These are phyloP conservation scores for Mustelus asterias DNA, from an alignment of 2,113 vertebrate species.

Conservation along the genomic window DNA sequence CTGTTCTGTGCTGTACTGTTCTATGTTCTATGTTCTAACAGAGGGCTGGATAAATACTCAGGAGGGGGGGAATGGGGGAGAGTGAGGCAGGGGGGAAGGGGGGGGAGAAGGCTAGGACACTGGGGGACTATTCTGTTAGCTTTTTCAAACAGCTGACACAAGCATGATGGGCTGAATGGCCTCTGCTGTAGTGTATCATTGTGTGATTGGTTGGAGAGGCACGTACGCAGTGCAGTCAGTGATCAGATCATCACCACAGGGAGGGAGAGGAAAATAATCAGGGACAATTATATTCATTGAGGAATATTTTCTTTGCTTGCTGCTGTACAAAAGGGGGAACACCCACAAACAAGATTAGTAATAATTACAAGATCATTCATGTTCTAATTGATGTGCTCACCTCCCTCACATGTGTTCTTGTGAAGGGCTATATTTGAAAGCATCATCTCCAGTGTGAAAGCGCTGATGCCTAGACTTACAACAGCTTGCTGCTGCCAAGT, in stretches of 20 bases:
- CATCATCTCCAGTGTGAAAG: neutral
- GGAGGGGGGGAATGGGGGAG: no score
- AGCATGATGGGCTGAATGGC: neutral
- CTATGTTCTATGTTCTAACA: no score
- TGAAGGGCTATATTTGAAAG: neutral
- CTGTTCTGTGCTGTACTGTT: no score
- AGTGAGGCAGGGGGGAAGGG: no score
- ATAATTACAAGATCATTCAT: neutral
- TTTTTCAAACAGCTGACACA: neutral
- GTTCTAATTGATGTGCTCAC: neutral
- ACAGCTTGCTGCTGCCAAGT: neutral
- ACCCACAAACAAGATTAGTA: neutral
- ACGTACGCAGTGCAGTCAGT: neutral
- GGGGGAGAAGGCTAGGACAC: no score
- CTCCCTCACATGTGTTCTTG: neutral
- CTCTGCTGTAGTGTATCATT: neutral
- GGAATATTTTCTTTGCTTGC: no score
- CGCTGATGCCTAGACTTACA: neutral
- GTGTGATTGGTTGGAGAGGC: neutral
- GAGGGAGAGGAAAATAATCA: neutral
- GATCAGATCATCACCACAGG: neutral
- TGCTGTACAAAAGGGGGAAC: neutral
- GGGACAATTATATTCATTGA: neutral
- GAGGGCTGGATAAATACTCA: no score
- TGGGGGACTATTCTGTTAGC: neutral